phyloP scores from a whole-genome alignment of 2,888 invertebrate species.

The Sialis fuliginosa region DNA sequence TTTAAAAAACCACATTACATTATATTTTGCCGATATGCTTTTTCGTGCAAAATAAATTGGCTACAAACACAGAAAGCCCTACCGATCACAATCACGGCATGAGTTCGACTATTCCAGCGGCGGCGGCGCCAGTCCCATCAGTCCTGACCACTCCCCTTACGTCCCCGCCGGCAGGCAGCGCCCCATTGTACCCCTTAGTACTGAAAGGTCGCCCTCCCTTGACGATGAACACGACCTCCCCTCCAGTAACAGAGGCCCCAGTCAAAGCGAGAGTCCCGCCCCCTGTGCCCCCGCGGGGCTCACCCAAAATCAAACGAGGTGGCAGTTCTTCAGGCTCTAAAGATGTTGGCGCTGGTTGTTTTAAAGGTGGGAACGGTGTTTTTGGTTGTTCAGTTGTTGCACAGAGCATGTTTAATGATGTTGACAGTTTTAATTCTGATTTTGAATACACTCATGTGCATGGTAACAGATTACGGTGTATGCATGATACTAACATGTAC shows the following conservation, averaged over 20 bases:
- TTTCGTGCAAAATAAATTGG: too few species aligned
- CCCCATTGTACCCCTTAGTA: slow-evolving; percentile 51
- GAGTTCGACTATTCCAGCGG: slow-evolving; percentile 14
- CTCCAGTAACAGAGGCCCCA: slow-evolving; percentile 22
- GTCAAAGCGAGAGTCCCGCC: slow-evolving; percentile 64
- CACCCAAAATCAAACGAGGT: slow-evolving; percentile 45
- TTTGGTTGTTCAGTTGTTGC: slow-evolving; percentile 26
- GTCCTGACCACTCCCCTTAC: slow-evolving; percentile 26
- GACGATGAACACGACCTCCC: slow-evolving; percentile 22
- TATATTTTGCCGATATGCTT: too few species aligned
- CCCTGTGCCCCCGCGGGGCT: slow-evolving; percentile 74
- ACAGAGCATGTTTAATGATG: slow-evolving; percentile 24
- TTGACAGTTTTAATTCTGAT: slow-evolving; percentile 4
- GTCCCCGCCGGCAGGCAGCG: slow-evolving; percentile 27
- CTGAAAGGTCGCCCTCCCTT: slow-evolving; percentile 39
- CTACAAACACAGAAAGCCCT: slow-evolving; percentile 27
- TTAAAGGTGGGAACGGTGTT: slow-evolving; percentile 5
- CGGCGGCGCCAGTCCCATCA: slow-evolving; percentile 20
- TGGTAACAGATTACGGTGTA: neutral
- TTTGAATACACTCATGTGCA: slow-evolving; percentile 2
- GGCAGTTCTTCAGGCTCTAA: slow-evolving; percentile 17
- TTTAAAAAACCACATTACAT: too few species aligned
- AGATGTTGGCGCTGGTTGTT: neutral
- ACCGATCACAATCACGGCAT: slow-evolving; percentile 34
- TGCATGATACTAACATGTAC: slow-evolving; percentile 1